Evolutionary conservation across 2,113 vertebrate genomes (phyloP), one percentile per base, ranked within the genome.

Genomic region (Typhlomys cinereus): DNA sequence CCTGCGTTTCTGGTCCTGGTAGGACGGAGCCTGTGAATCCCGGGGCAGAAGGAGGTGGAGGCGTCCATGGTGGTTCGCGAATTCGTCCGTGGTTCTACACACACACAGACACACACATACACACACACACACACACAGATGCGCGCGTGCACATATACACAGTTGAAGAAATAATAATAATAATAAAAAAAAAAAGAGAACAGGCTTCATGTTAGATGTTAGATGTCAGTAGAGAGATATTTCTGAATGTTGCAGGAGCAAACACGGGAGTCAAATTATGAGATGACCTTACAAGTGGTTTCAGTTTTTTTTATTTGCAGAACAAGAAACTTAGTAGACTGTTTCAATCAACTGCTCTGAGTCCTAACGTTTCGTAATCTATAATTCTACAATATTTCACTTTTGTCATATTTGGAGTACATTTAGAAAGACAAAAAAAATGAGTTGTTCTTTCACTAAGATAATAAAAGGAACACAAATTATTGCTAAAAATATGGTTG

Each of bases 401-500:
- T 83, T 71, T 67, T 74, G 34, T 87, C 2, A 41, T 74, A 34
- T 75, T 89, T 41, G 94, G 94, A 61, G 44, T 80, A 36, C 36
- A 39, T 91, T 87, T 94, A 29, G 54, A 90, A 34, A 46, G 29
- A 86, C 61, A 64, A 75, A 48, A 44, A 69, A 88, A 79, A 61
- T 54, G n/a, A 76, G 12, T 8, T 89, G 5, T 92, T 21, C 46
- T 95, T 95, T 93, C 74, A 88, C 9, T 85, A 61, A 66, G 66
- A 79, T 70, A 81, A 85, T 90, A 52, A 74, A 93, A 88, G 93
- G 27, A 67, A 64, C 36, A 86, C 1, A 69, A 61, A 57, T 88
- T 93, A 87, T 91, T 89, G 73, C 23, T 89, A 76, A 90, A 92
- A 96, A 79, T 81, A 25, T 67, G 6, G 82, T 82, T 90, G 73